These are phyloP conservation scores for Fissipunctia ypsillon DNA, from an alignment of 2,888 invertebrate species.

Conservation along the genomic window DNA sequence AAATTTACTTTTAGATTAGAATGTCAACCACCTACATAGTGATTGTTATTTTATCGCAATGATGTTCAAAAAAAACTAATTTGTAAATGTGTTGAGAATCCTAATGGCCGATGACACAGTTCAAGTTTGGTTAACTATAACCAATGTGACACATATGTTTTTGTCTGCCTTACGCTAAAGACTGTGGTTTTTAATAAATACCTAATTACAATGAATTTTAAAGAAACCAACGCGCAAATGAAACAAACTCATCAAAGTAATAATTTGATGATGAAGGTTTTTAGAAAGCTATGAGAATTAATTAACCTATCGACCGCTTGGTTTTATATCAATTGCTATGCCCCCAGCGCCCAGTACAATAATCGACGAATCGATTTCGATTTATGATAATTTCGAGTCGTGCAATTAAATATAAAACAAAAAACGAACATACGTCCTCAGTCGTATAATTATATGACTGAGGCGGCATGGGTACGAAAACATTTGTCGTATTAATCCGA, in stretches of 20 bases:
- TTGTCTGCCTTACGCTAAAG: conserved; percentile 2
- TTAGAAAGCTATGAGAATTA: conserved; percentile 47
- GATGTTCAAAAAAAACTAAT: conserved; percentile 54
- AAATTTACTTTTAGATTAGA: conserved; percentile 47
- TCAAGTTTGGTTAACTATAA: conserved; percentile 40
- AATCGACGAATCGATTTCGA: too few species aligned
- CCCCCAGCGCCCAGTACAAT: too few species aligned
- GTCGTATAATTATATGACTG: too few species aligned
- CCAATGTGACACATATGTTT: conserved; percentile 22
- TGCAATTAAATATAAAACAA: too few species aligned
- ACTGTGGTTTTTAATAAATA: conserved; percentile 13
- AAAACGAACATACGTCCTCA: too few species aligned
- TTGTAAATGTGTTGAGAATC: conserved; percentile 50
- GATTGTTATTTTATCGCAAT: conserved; percentile 60
- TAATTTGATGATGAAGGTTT: conserved; percentile 37
- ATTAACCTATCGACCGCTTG: too few species aligned
- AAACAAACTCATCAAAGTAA: conserved; percentile 17
- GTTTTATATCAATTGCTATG: too few species aligned
- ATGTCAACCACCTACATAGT: conserved; percentile 43
- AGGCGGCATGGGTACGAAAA: too few species aligned
- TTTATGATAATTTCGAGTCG: too few species aligned
- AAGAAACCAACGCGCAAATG: not conserved
- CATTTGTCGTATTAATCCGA: too few species aligned
- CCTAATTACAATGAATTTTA: not conserved
- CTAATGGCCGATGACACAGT: conserved; percentile 53